Base-by-base conservation (phyloP, 2,888 invertebrate genomes). In the Zele albiditarsus region DNA sequence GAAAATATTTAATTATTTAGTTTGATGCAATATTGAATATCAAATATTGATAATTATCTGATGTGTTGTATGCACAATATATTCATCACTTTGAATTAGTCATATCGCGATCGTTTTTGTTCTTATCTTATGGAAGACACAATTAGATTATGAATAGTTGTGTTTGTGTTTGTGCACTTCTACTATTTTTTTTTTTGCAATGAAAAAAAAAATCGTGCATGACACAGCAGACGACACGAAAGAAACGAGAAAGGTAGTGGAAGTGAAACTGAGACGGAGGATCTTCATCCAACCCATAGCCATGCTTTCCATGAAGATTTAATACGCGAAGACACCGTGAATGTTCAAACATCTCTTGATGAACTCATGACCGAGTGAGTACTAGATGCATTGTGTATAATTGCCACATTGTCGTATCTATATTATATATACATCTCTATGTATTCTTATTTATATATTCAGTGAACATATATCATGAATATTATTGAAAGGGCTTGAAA, bases 201-300 rank as follows among this genome's bases (percentile, higher is more conserved):
- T 84, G 81, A 84, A 58, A 25, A 28, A 46, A 62, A 63, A 28
- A 53, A 67, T 81, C 82, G 79, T 84, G 84, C 84, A 86, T 83
- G 85, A 82, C 80, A 53, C 20, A 83, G 82, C 86, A 88, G 87
- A 84, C 87, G 88, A 84, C 89, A 87, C 82, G 89, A 89, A 85
- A 90, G 91, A 85, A 88, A 86, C 80, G 88, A 88, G 85, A 91
- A 92, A 85, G 92, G 92, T 87, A 92, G 92, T 87, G 92, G 94
- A 89, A 94, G 93, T 89, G 93, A 94, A 91, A 94, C 94, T 89
- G 95, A 95, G 90, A 94, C 94, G 79, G 95, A 95, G 90, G 94
- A 94, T 82, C 86, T 88, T 80, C 87, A 88, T 79, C 83, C 87
- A 81, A 79, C 84, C 78, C 86, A 86, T 80, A 86, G 83, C 83